These are phyloP conservation scores for Hypanus sabinus DNA, from an alignment of 2,113 vertebrate genomes.

Conservation along the genomic window DNA sequence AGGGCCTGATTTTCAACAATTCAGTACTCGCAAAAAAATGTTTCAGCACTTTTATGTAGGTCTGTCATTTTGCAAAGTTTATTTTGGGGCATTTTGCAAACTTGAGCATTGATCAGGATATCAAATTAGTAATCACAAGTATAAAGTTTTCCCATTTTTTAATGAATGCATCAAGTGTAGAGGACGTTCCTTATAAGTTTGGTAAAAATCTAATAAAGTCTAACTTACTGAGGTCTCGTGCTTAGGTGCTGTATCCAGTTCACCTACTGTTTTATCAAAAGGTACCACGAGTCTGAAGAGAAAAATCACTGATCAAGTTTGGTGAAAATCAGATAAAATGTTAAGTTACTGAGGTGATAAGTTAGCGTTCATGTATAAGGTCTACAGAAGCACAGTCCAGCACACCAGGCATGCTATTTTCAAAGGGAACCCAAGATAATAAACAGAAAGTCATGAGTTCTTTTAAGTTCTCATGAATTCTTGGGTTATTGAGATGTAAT, in stretches of 20 bases:
- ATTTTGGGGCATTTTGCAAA: background rate
- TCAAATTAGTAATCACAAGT: slow-evolving; percentile 33
- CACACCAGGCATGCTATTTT: slow-evolving; percentile 32
- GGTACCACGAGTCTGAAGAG: slow-evolving; percentile 28
- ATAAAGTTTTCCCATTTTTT: slow-evolving; percentile 23
- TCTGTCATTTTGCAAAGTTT: background rate
- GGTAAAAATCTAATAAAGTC: slow-evolving; percentile 30
- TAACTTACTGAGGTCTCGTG: slow-evolving; percentile 35
- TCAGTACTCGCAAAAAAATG: slow-evolving; percentile 22
- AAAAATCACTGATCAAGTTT: slow-evolving; percentile 37
- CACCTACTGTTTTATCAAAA: slow-evolving; percentile 35
- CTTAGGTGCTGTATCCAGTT: slow-evolving; percentile 35
- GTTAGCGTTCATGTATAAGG: slow-evolving; percentile 33
- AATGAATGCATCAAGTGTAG: slow-evolving; percentile 32
- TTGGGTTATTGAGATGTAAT: background rate
- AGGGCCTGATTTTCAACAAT: slow-evolving; percentile 33
- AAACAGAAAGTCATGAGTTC: slow-evolving; percentile 7
- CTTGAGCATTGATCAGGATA: background rate
- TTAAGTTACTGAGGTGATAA: slow-evolving; percentile 34
- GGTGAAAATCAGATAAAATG: slow-evolving; percentile 34
- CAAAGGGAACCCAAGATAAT: slow-evolving; percentile 11
- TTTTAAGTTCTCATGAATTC: slow-evolving; percentile 18
- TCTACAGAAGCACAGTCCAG: slow-evolving; percentile 30
- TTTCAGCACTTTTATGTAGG: slow-evolving; percentile 21
- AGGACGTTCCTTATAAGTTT: slow-evolving; percentile 32